These are phyloP conservation scores for Sycophaga agraensis DNA, from an alignment of 1,140 invertebrate species.

Conservation along the genomic window DNA sequence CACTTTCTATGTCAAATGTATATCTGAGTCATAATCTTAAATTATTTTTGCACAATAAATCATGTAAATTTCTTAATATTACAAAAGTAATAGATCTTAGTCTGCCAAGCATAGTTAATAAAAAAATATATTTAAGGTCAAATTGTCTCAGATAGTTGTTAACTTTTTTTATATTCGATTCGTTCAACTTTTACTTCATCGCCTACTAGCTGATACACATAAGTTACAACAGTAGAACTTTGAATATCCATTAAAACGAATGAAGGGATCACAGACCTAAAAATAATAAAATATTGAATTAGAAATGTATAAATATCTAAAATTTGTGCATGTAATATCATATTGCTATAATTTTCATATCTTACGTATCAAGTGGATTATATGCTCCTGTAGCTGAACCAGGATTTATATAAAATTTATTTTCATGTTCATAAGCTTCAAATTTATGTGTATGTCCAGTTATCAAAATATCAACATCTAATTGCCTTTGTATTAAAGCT, in stretches of 20 bases:
- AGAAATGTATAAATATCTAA: neutral
- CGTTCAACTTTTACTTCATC: slow-evolving; percentile 99
- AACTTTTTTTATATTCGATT: slow-evolving; percentile 94
- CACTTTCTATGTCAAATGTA: neutral
- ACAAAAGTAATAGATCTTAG: slow-evolving; percentile 16
- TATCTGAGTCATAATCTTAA: neutral
- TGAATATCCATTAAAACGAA: slow-evolving; percentile 99
- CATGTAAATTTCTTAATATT: slow-evolving; percentile 16
- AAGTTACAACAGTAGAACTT: slow-evolving; percentile 95
- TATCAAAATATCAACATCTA: slow-evolving; percentile 98
- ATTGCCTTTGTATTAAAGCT: slow-evolving; percentile 90
- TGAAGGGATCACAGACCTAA: slow-evolving; percentile 87
- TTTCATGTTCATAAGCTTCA: slow-evolving; percentile 97
- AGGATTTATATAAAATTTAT: slow-evolving; percentile 99
- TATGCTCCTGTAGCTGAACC: slow-evolving; percentile 98
- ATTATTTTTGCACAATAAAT: slow-evolving; percentile 15
- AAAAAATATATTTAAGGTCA: slow-evolving; percentile 2
- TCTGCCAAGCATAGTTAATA: neutral
- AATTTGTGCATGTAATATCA: too few species aligned
- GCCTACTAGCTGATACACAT: slow-evolving; percentile 96
- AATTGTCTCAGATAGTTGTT: slow-evolving; percentile 38
- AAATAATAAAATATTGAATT: slow-evolving; percentile 43
- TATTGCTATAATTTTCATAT: slow-evolving; percentile 20
- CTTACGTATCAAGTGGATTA: slow-evolving; percentile 86
- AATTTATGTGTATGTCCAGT: slow-evolving; percentile 99